Evolutionary conservation across 2,113 vertebrate species (phyloP), one percentile per base, ranked within the genome.

Genomic region (Globicephala melas): DNA sequence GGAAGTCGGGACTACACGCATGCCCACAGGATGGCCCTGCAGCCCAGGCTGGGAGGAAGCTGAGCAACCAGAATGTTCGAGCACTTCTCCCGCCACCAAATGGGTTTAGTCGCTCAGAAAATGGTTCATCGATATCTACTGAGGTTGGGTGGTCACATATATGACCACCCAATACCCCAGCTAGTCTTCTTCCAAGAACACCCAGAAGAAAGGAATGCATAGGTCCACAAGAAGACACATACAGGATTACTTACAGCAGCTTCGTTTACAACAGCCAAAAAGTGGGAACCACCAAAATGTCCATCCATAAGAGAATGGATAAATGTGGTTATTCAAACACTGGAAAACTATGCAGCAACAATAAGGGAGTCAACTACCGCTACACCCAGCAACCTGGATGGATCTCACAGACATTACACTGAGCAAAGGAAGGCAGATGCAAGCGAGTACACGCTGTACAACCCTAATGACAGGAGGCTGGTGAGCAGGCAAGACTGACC

Each of bases 391-490:
- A 11, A 18, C 13, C 6, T 0, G 8, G 41, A 31, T 1, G 12
- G n/a, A 44, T 2, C 26, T 2, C 41, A 6, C 2, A 12, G 53
- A 25, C 10, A 5, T 8, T 1, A 6, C 28, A 4, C 0, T 3
- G 23, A 14, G 3, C 13, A 36, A 18, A 53, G 67, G n/a, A 26
- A 25, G 33, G 36, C 36, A 0, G 50, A 17, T 8, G 10, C 21
- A n/a, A 41, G 31, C n/a, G 11, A 17, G 68, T 8, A 4, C 6
- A 7, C 1, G 0, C 0, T 0, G 3, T 1, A 3, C 0, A 0
- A 2, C 1, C 18, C 55, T 1, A 28, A 15, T 1, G 2, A 23
- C 1, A 0, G 23, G 38, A 73, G 14, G 14, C 47, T 8, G 12
- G 5, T 0, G 0, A 77, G 25, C 25, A 33, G 13, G 13, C 62